Conservation (phyloP, 2,888 invertebrate genomes). For the Nemotelus pantherinus region DNA sequence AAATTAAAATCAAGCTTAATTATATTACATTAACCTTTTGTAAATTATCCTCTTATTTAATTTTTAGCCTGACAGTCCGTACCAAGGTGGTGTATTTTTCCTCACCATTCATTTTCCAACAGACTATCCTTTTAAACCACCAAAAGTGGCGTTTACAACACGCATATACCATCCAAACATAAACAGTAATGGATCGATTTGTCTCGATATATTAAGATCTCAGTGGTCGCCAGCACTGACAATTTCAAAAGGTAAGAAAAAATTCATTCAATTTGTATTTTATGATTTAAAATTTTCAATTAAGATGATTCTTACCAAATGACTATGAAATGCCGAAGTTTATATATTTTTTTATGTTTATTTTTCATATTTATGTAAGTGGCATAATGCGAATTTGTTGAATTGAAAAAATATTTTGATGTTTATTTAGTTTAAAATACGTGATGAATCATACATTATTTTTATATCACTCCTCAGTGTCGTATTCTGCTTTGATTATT, state of each 20-base stretch:
- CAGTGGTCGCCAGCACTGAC: slow-evolving; percentile 99
- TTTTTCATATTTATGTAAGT: neutral
- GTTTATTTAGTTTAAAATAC: too few species aligned
- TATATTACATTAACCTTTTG: too few species aligned
- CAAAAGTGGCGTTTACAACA: slow-evolving; percentile 99
- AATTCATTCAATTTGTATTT: slow-evolving; percentile 41
- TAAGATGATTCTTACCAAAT: neutral
- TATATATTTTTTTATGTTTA: neutral
- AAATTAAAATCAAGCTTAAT: too few species aligned
- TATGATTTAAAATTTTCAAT: slow-evolving; percentile 7
- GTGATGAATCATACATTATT: too few species aligned
- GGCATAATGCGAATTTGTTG: slow-evolving; percentile 7
- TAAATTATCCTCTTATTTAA: neutral
- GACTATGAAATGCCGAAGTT: neutral
- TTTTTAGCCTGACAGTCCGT: slow-evolving; percentile 97
- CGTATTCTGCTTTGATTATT: too few species aligned
- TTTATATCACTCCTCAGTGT: too few species aligned
- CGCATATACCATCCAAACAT: slow-evolving; percentile 99
- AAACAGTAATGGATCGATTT: slow-evolving; percentile 99
- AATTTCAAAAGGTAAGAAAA: slow-evolving; percentile 94
- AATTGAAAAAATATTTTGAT: too few species aligned
- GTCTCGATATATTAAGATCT: slow-evolving; percentile 99
- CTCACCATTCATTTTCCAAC: slow-evolving; percentile 99
- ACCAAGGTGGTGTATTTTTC: slow-evolving; percentile 99
- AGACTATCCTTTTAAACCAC: slow-evolving; percentile 99